Evolutionary conservation across 2,888 invertebrate species (phyloP).

Genomic region (Rhagium mordax): DNA sequence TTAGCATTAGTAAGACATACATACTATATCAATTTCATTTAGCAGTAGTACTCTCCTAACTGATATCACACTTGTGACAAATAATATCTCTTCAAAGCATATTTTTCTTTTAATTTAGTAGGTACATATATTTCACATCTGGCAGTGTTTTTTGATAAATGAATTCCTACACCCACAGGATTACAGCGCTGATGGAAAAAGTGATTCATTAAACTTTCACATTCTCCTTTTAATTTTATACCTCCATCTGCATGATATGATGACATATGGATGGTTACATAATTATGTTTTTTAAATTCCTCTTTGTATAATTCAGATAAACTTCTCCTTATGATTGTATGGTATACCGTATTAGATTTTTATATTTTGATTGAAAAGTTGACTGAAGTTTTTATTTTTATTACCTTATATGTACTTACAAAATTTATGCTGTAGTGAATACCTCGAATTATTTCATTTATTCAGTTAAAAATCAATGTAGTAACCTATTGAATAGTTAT

Average conservation of each 20-base stretch:
- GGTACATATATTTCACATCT: conserved; percentile 9
- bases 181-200: conserved; percentile 1
- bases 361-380: background rate
- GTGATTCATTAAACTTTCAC: conserved; percentile 17
- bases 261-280: conserved; percentile 22
- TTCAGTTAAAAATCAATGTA: too few species aligned
- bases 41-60: too few species aligned
- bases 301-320: conserved; percentile 9
- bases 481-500: too few species aligned
- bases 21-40: too few species aligned
- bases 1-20: too few species aligned
- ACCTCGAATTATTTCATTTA: too few species aligned
- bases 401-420: too few species aligned
- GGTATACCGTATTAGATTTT: background rate
- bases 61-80: too few species aligned
- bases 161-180: background rate
- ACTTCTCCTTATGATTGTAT: conserved; percentile 3
- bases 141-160: conserved; percentile 6
- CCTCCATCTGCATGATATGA: conserved; percentile 16
- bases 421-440: background rate
- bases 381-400: background rate
- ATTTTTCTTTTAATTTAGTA: conserved; percentile 11
- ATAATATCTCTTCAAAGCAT: too few species aligned
- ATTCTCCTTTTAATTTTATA: conserved; percentile 7
- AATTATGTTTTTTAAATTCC: conserved; percentile 28